A percentile compares a stretch with the other conserved stretches of the same genome.
Evolutionary conservation across 2,888 invertebrate genomes (phyloP).

Genomic region (Bimastos eiseni): DNA sequence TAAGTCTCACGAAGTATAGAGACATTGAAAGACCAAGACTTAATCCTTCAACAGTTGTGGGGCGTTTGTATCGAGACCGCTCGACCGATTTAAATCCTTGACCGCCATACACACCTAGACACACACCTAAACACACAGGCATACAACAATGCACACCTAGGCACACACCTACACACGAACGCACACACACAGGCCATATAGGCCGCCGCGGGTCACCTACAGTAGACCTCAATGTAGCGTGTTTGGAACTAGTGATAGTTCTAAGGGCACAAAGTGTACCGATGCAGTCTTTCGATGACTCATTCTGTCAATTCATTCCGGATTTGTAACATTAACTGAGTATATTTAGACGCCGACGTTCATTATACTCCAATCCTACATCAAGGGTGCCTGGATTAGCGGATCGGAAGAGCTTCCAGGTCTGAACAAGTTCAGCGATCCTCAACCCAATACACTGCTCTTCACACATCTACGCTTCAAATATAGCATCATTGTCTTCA

Average conservation of each 20-base stretch:
- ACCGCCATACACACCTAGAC: neutral
- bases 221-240: neutral
- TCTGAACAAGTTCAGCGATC: neutral
- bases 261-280: neutral
- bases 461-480: neutral
- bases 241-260: neutral
- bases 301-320: neutral
- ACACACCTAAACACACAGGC: too few species aligned
- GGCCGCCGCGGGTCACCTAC: neutral
- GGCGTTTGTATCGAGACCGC: neutral
- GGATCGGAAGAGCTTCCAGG: neutral
- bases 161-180: too few species aligned
- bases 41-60: slow-evolving; percentile 4
- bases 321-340: neutral
- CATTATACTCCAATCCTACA: neutral
- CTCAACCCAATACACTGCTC: neutral
- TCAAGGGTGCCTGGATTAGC: neutral
- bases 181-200: too few species aligned
- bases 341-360: neutral
- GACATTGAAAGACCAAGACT: neutral
- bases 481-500: neutral
- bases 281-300: neutral
- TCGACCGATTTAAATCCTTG: slow-evolving; percentile 3
- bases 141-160: too few species aligned
- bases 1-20: neutral